Base-by-base conservation (phyloP, 37 sponge, comb jelly and placozoan species). In the Halichondria panicea region DNA sequence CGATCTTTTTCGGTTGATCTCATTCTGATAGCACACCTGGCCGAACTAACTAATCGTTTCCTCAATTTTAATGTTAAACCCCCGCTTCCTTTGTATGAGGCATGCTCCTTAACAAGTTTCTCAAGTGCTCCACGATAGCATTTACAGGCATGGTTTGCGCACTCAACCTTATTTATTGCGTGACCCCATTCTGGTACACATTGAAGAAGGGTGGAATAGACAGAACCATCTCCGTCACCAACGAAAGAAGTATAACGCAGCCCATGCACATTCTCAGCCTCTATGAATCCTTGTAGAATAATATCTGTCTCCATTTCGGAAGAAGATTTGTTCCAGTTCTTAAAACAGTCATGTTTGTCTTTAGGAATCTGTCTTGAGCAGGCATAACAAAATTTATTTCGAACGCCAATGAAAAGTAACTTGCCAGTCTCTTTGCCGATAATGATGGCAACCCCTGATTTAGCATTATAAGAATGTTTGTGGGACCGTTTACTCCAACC, bases 141-240 rank as follows among this genome's bases (percentile, higher is more conserved):
- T 38, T 85, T 85, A 48, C 68, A 69, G 33, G 86, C 56, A 33
- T 85, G 79, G 31, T 85, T 85, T 0, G 86, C 86, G 65, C 86
- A 85, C 45, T 77, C 79, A 22, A 77, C 35, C 37, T 77, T 78
- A 7, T 61, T 46, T 31, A 77, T 68, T 52, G 31, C 53, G 3
- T 43, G 37, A 4, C 78, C 86, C 76, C 76, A 85, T 48, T 6
- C 54, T 22, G 63, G 68, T 9, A 71, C 86, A 37, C 25, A 43
- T 15, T 70, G 15, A 3, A 75, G 52, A 3, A 85, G 70, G 3
- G 79, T 77, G 44, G 79, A 42, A 32, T 73, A 73, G 6, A 81
- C 81, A 1, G 81, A 81, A 28, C 81, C 71, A 62, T 70, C 81
- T 3, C 81, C 81, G 71, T 85, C 78, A 53, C 78, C 73, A 38